phyloP scores from a whole-genome alignment of 2,797 vertebrate species.

The Neomorphus geoffroyi region DNA sequence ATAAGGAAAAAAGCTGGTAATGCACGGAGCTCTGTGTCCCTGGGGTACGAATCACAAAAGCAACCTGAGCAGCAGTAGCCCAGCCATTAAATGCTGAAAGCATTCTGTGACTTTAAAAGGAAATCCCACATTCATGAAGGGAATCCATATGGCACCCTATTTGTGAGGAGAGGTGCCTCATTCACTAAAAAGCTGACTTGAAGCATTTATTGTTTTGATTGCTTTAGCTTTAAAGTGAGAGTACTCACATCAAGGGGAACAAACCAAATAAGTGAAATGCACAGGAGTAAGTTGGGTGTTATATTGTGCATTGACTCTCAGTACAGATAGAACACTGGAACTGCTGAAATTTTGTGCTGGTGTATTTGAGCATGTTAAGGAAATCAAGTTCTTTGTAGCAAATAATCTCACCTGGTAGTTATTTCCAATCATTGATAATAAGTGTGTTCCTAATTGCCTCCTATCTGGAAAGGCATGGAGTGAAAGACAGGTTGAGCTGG shows the following conservation, averaged over 20 bases:
- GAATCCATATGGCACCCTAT: slow-evolving; percentile 19
- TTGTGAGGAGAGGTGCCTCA: not conserved
- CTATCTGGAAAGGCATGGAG: not conserved
- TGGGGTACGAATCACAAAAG: slow-evolving; percentile 9
- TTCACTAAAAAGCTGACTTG: not conserved
- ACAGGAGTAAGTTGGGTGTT: not conserved
- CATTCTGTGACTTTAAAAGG: slow-evolving; percentile 31
- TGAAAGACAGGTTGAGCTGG: not conserved
- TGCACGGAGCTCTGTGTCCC: not conserved
- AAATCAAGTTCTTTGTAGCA: not conserved
- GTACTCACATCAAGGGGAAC: not conserved
- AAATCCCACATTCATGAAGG: slow-evolving; percentile 23
- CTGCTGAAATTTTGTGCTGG: not conserved
- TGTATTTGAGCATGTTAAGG: not conserved
- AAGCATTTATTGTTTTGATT: slow-evolving; percentile 20
- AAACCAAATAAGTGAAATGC: not conserved
- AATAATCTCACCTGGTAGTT: slow-evolving; percentile 4
- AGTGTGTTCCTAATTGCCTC: not conserved
- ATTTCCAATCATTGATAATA: not conserved
- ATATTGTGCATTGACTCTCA: not conserved
- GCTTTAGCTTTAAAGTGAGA: slow-evolving; percentile 2
- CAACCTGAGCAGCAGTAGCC: not conserved
- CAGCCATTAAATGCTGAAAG: not conserved
- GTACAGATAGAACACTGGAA: not conserved
- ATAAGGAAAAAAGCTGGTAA: not conserved